Evolutionary conservation across 2,888 invertebrate genomes (phyloP).

Genomic region (Ochropleura leucogaster): DNA sequence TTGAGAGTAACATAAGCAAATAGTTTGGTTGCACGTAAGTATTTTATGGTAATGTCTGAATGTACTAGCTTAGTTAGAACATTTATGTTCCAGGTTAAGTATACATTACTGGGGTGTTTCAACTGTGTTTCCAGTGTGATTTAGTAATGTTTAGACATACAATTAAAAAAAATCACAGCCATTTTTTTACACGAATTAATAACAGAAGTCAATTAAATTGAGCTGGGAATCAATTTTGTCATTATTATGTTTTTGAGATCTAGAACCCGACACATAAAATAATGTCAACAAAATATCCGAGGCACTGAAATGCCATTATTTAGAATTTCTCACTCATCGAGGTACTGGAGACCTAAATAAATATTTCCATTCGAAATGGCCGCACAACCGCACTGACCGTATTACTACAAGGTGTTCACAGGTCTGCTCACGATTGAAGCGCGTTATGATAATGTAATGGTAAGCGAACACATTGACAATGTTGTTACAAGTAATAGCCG

Average conservation of each 20-base stretch:
- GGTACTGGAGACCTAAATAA: background rate
- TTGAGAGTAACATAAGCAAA: slow-evolving; percentile 38
- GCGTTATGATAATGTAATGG: slow-evolving; percentile 22
- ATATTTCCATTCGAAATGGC: background rate
- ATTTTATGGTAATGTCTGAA: slow-evolving; percentile 7
- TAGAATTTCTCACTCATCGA: background rate
- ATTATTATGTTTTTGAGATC: no score
- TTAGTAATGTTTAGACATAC: background rate
- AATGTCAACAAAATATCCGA: background rate
- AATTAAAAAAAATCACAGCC: background rate
- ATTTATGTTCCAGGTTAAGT: background rate
- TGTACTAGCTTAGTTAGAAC: background rate
- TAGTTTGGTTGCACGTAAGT: slow-evolving; percentile 16
- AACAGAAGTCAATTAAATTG: background rate
- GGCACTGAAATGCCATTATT: background rate
- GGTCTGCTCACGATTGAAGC: background rate
- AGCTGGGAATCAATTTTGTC: background rate
- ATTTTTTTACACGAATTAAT: background rate
- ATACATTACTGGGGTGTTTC: background rate
- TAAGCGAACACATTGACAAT: background rate
- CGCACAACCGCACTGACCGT: background rate
- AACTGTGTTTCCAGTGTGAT: background rate
- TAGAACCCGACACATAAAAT: no score
- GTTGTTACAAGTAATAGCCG: slow-evolving; percentile 8
- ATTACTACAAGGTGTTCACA: background rate